Evolutionary conservation across 2,888 invertebrate genomes (phyloP), one percentile per base, ranked within the genome.

Genomic region (Protonemura montana): DNA sequence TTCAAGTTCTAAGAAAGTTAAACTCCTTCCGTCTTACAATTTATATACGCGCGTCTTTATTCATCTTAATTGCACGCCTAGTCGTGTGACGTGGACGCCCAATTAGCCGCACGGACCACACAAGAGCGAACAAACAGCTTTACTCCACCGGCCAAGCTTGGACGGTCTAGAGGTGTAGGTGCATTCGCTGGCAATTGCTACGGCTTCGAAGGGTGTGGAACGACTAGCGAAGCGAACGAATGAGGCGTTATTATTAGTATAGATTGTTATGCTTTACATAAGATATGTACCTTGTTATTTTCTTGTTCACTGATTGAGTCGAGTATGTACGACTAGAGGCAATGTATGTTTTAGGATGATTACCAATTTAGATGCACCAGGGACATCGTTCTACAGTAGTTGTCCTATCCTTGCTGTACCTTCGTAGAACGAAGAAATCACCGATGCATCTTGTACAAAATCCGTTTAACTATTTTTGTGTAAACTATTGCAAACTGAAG

Each of bases 101-200:
- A 78, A 78, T 78, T 78, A 78, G 78, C 78, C 78, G 78, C 59
- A 13, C 21, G 59, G 78, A 78, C 78, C 78, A 78, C 78, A 78
- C 78, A 28, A 59, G 59, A 59, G 59, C 59, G 59, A 59, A 59
- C 59, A 59, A 59, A 59, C 59, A 59, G 21, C 59, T 59, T 21
- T n/a, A n/a, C n/a, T n/a, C n/a, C n/a, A n/a, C n/a, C n/a, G n/a
- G n/a, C n/a, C n/a, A n/a, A n/a, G n/a, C n/a, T n/a, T n/a, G n/a
- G n/a, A n/a, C n/a, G n/a, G n/a, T n/a, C n/a, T n/a, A n/a, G n/a
- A 59, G 59, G 59, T 59, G 59, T 35, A 35, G 59, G 16, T 59
- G 59, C 59, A 59, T 59, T 59, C 1, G 3, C 59, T 59, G 59
- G 59, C 59, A 7, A 59, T 59, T 59, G 59, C 59, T 59, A 21